phyloP scores from a whole-genome alignment of 2,888 invertebrate species.

The Agrenia bidenticulata region DNA sequence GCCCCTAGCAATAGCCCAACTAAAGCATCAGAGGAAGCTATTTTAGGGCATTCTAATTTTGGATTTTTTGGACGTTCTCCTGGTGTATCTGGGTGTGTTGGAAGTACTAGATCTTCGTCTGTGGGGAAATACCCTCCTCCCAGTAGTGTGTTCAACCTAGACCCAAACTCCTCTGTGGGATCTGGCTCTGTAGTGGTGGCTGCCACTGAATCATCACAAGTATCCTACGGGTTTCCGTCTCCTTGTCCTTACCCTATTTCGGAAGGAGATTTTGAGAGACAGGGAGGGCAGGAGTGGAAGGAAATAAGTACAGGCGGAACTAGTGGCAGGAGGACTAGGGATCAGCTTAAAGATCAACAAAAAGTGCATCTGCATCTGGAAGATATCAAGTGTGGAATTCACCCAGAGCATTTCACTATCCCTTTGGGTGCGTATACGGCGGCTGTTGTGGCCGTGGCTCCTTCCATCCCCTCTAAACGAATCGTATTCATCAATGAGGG shows the following conservation, averaged over 20 bases:
- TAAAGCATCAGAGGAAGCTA: constrained; percentile 38
- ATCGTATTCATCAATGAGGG: constrained; percentile 14
- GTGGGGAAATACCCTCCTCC: constrained; percentile 6
- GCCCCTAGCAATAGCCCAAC: constrained; percentile 8
- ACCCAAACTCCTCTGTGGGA: constrained; percentile 31
- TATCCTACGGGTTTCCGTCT: constrained; percentile 20
- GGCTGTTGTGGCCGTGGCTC: constrained; percentile 36
- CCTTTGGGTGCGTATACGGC: constrained; percentile 45
- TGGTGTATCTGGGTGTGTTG: neutral
- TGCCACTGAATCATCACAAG: constrained; percentile 23
- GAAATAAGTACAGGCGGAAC: constrained; percentile 1
- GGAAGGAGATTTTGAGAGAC: neutral
- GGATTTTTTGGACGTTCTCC: constrained; percentile 43
- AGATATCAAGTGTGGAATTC: constrained; percentile 39
- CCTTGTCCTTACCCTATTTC: constrained; percentile 14
- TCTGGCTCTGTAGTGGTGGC: constrained; percentile 18
- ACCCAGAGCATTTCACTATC: constrained; percentile 42
- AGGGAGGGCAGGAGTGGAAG: neutral
- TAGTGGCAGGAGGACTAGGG: constrained; percentile 15
- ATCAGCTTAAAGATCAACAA: constrained; percentile 22
- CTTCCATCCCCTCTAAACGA: constrained; percentile 30
- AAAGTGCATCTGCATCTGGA: constrained; percentile 42
- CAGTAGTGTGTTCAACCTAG: constrained; percentile 38
- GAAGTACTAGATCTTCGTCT: neutral
- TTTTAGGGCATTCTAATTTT: constrained; percentile 49